These are phyloP conservation scores for Percina caprodes DNA, from an alignment of 2,113 vertebrate genomes.

Conservation along the genomic window DNA sequence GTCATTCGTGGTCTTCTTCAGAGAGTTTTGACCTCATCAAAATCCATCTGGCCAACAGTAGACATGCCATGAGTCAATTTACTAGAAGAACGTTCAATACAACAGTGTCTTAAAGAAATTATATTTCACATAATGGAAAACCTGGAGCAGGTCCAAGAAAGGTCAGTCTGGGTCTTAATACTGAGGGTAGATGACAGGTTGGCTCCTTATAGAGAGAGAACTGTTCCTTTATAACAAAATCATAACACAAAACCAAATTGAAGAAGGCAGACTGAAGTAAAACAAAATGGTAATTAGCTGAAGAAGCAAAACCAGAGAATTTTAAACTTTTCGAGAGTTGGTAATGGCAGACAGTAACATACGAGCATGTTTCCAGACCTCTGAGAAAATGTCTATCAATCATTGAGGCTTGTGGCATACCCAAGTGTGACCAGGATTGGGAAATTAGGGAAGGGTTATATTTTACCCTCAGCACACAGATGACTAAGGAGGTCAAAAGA, in stretches of 20 bases:
- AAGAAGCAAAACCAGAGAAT: no score
- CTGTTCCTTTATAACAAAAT: background rate
- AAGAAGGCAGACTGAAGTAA: background rate
- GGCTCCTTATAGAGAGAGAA: background rate
- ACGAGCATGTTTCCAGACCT: no score
- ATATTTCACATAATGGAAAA: background rate
- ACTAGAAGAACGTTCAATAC: background rate
- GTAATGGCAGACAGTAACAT: no score
- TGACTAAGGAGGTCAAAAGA: background rate
- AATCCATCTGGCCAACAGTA: no score
- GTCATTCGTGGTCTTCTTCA: no score
- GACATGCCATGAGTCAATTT: no score
- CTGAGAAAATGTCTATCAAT: background rate
- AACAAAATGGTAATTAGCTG: no score
- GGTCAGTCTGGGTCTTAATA: background rate
- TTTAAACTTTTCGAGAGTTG: no score
- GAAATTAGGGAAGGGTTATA: background rate
- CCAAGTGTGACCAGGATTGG: background rate
- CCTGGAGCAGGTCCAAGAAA: background rate
- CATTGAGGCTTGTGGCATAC: background rate
- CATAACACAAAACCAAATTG: background rate
- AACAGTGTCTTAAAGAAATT: background rate
- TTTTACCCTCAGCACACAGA: background rate
- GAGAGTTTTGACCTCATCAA: no score
- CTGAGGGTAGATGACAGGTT: background rate